Conservation (phyloP, 2,888 invertebrate species). For the Ptilodon capucinus region DNA sequence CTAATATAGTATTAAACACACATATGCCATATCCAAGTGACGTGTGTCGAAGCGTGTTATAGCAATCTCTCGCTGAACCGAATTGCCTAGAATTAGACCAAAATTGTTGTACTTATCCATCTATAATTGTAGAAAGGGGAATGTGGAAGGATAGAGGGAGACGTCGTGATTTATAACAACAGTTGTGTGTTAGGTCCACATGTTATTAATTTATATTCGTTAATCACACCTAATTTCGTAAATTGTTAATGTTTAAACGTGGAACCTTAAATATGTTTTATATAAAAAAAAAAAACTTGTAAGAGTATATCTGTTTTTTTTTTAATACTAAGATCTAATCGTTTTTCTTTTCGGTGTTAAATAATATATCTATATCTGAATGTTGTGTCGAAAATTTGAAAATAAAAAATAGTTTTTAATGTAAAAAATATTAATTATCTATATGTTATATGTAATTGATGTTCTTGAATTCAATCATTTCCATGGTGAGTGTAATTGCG, state of each 20-base stretch:
- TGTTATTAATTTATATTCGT: slow-evolving; percentile 21
- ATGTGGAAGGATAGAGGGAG: slow-evolving; percentile 51
- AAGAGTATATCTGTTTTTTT: slow-evolving; percentile 63
- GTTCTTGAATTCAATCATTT: slow-evolving; percentile 38
- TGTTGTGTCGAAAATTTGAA: slow-evolving; percentile 27
- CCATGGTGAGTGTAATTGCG: slow-evolving; percentile 39
- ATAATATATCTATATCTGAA: slow-evolving; percentile 16
- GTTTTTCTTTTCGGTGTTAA: slow-evolving; percentile 12
- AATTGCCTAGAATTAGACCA: slow-evolving; percentile 76
- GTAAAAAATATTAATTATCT: slow-evolving; percentile 16
- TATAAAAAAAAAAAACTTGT: slow-evolving; percentile 44
- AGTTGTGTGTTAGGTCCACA: slow-evolving; percentile 54
- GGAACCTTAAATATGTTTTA: slow-evolving; percentile 35
- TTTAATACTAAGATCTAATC: slow-evolving; percentile 32
- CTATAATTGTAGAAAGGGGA: slow-evolving; percentile 68
- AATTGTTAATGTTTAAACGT: slow-evolving; percentile 9
- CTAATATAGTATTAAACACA: background rate
- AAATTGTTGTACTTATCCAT: slow-evolving; percentile 78
- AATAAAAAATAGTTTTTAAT: slow-evolving; percentile 12
- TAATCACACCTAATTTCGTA: slow-evolving; percentile 16
- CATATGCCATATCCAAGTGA: background rate
- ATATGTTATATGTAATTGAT: slow-evolving; percentile 28
- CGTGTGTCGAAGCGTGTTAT: background rate
- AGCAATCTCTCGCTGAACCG: slow-evolving; percentile 51
- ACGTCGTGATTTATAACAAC: slow-evolving; percentile 46